Evolutionary conservation across 2,888 invertebrate genomes (phyloP), one percentile per base, ranked within the genome.

Genomic region (Dasysyrphus tricinctus): DNA sequence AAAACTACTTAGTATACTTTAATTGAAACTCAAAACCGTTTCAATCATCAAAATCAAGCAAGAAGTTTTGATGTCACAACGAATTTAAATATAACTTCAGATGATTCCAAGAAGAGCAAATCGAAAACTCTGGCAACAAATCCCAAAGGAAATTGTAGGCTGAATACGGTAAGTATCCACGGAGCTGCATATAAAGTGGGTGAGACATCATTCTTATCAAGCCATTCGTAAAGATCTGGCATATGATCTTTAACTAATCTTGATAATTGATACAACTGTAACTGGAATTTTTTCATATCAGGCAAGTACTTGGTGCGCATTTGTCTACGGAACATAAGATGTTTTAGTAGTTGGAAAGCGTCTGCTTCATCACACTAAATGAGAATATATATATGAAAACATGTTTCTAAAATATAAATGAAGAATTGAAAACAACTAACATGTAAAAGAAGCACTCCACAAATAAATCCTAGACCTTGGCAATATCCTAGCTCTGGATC

Each of bases 401-500:
- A 4, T 73, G 2, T 42, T 29, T 39, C 1, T 7, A 5, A 39
- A 0, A 44, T 29, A 29, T n/a, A 6, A 3, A 32, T 0, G 16
- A 19, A 4, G 16, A 44, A 29, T 70, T 29, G 51, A 34, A 5
- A 47, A 3, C 3, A 24, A 94, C 96, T 95, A 93, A 98, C 98
- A 93, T 99, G 99, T 89, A 99, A 93, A 11, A 99, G 93, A 2
- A 99, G 93, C 1, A 98, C 96, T 12, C 98, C 99, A 83, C 98
- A 98, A 3, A 99, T 97, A 91, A 99, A 99, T 90, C 98, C 98
- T 11, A 99, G 94, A 0, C 99, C 99, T 93, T 99, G 99, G 89
- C 99, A 99, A 92, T 99, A 99, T 0, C 98, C 98, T 0, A 99
- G 97, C 90, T 98, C 98, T 0, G 96, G 96, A 92, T 99, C 99